Percentiles rank a stretch among this genome's conserved stretches.
Evolutionary conservation across 2,113 vertebrate species (phyloP).

Genomic region (Nibea albiflora): DNA sequence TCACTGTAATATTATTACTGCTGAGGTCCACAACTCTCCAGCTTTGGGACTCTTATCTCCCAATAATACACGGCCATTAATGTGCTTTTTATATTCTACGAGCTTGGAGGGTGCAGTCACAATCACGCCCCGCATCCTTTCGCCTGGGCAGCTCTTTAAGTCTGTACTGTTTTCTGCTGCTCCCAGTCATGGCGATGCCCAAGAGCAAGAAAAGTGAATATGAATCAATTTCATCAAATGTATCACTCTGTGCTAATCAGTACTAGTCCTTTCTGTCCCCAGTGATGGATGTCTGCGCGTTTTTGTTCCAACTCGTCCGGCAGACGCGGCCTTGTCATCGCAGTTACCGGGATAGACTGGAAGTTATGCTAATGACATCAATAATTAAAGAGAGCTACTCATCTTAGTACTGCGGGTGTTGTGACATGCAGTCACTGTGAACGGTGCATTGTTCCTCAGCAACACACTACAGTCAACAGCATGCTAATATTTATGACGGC

Average conservation of each 20-base stretch:
- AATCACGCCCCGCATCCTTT: not conserved
- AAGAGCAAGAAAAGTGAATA: not conserved
- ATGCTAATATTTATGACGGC: not conserved
- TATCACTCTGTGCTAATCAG: not conserved
- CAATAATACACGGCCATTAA: not conserved
- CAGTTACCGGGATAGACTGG: not conserved
- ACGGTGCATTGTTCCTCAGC: not conserved
- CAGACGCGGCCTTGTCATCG: not conserved
- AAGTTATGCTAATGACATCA: not conserved
- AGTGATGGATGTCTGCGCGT: not conserved
- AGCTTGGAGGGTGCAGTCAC: not conserved
- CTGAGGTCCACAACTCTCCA: conserved; percentile 1
- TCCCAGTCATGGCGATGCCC: not conserved
- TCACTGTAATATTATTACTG: not conserved
- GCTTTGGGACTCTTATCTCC: conserved; percentile 2
- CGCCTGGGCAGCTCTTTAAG: not conserved
- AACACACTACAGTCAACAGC: not conserved
- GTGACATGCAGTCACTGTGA: not conserved
- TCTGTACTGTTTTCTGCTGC: not conserved
- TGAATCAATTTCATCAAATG: not conserved
- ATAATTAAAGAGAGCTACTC: not conserved
- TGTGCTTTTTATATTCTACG: not conserved
- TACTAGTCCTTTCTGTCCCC: not conserved
- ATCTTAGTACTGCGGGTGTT: not conserved
- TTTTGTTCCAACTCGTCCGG: not conserved